Evolutionary conservation across 2,797 vertebrate species (phyloP), one percentile per base, ranked within the genome.

Genomic region (Tragopan temminckii): DNA sequence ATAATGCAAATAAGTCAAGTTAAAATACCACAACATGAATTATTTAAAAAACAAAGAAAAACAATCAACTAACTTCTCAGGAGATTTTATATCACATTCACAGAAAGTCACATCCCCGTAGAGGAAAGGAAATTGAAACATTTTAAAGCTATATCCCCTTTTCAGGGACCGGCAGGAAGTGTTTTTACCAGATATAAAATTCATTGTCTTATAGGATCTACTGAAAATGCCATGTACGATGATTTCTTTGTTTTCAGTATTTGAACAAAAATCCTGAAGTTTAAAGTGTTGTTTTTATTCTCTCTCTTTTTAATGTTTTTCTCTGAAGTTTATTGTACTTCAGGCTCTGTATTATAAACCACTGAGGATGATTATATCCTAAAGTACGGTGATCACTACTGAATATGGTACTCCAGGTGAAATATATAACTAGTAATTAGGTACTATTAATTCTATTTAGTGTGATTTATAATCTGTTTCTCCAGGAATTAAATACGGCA

Each of bases 391-490:
- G 93, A 95, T 97, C 94, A 38, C 76, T 83, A 84, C 86, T 89
- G 91, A 96, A 91, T 96, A 82, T 78, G 95, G 80, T 93, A 97
- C 93, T 97, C 90, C 86, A 85, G 95, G 83, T 96, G 87, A 97
- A 94, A 74, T 90, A 77, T 89, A 75, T 92, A 94, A 89, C 93
- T 95, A 82, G 94, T 95, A 97, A 98, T 97, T 97, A 97, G 93
- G 92, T 71, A 95, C 85, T 95, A 96, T 96, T 97, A 97, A 97
- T 97, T 97, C 90, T 91, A 87, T 95, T 96, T 93, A 67, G 68
- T 93, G 94, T 96, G 94, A 97, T 97, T 97, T 97, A 96, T 92
- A 72, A 88, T 96, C 84, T 96, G 55, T 84, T 96, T 79, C 94
- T 95, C 89, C 70, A 89, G 82, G 90, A 97, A 96, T 96, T 95